These are phyloP conservation scores for Nycticebus coucang DNA, from an alignment of 2,113 vertebrate species.

Conservation along the genomic window DNA sequence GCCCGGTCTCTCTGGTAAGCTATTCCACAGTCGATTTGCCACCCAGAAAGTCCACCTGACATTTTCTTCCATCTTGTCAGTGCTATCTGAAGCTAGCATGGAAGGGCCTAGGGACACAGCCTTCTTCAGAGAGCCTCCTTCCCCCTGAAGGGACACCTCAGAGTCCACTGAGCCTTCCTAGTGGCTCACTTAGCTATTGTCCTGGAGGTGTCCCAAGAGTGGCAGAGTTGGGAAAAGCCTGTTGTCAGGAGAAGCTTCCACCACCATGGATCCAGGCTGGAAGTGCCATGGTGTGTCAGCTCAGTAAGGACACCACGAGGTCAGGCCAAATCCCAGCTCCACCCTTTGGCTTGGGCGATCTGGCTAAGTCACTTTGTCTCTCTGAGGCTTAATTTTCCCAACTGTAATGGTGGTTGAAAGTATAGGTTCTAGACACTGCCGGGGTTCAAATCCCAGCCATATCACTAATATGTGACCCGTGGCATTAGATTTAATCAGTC, in stretches of 20 bases:
- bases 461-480: not conserved
- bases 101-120: not conserved
- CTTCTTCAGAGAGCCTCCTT: not conserved
- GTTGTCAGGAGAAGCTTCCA: not conserved
- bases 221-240: not conserved
- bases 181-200: not conserved
- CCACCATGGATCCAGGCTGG: not conserved
- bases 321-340: not conserved
- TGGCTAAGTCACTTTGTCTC: fast-evolving
- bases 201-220: not conserved
- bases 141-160: not conserved
- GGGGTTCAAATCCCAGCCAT: not conserved
- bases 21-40: fast-evolving
- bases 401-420: not conserved
- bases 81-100: not conserved
- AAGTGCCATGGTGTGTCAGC: not conserved
- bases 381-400: not conserved
- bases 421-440: not conserved
- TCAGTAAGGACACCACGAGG: not conserved
- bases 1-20: not conserved
- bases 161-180: not conserved
- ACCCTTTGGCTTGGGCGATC: not conserved
- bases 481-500: not conserved
- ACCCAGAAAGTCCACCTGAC: not conserved
- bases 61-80: not conserved